These are phyloP conservation scores for Alouatta palliata DNA, from an alignment of 2,113 vertebrate species.

Conservation along the genomic window DNA sequence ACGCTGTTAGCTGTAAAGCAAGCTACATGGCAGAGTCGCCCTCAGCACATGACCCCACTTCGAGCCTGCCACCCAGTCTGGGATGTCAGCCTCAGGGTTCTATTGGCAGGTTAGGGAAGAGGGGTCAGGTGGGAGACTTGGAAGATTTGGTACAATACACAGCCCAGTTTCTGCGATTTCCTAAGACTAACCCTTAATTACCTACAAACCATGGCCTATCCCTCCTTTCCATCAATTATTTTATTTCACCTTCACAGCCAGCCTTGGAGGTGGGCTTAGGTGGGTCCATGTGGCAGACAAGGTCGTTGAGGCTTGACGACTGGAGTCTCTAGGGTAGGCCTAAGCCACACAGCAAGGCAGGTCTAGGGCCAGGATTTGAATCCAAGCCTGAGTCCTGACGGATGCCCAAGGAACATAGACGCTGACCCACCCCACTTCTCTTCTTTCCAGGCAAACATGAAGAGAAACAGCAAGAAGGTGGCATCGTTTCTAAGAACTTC, in stretches of 20 bases:
- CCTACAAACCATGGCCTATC: background rate
- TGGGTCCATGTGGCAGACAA: background rate
- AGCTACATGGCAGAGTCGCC: too few relatives aligned
- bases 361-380: background rate
- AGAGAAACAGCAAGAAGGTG: slow-evolving; percentile 97
- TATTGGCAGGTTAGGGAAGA: too few relatives aligned
- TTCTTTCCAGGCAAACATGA: slow-evolving; percentile 92
- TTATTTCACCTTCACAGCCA: background rate
- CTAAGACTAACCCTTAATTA: background rate
- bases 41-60: fast-evolving
- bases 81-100: background rate
- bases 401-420: fast-evolving
- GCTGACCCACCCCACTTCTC: slow-evolving; percentile 47
- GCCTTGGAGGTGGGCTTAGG: background rate
- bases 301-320: background rate
- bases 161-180: background rate
- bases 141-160: fast-evolving
- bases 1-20: background rate
- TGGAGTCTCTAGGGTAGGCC: background rate
- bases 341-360: fast-evolving
- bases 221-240: background rate
- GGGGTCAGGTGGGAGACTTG: background rate
- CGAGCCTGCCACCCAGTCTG: background rate
- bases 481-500: slow-evolving; percentile 99
- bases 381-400: fast-evolving